phyloP scores from a whole-genome alignment of 2,888 invertebrate species.

The Lycia hirtaria region DNA sequence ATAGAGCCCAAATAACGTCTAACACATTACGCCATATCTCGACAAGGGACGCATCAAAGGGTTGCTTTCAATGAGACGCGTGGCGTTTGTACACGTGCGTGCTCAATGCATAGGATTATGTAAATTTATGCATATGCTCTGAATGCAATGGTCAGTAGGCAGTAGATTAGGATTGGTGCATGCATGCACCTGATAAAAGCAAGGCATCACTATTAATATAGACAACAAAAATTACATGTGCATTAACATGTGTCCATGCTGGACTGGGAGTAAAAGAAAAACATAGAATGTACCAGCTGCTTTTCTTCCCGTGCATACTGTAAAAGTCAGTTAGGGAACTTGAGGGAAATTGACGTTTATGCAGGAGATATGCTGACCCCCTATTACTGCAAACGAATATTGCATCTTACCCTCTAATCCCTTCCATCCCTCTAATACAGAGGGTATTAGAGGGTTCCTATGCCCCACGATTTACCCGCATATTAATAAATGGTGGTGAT shows the following conservation, averaged over 20 bases:
- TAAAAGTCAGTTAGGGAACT: no score
- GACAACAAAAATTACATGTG: background rate
- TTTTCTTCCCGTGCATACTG: no score
- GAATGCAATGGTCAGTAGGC: slow-evolving; percentile 15
- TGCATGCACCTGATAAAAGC: slow-evolving; percentile 13
- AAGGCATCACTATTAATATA: background rate
- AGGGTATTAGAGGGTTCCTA: no score
- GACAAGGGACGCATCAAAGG: slow-evolving; percentile 60
- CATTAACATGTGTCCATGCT: background rate
- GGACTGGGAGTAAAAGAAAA: background rate
- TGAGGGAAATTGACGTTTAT: no score
- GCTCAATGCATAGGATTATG: slow-evolving; percentile 60
- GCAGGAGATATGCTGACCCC: no score
- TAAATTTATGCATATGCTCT: slow-evolving; percentile 55
- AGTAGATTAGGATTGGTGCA: slow-evolving; percentile 5
- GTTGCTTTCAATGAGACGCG: slow-evolving; percentile 58
- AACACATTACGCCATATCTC: slow-evolving; percentile 55
- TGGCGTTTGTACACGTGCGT: slow-evolving; percentile 59
- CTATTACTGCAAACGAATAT: no score
- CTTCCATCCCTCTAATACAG: no score
- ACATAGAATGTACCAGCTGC: no score
- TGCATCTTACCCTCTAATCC: no score
- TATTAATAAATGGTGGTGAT: no score
- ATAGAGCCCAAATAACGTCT: slow-evolving; percentile 50
- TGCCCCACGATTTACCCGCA: no score